Base-by-base conservation (phyloP, 2,113 vertebrate genomes). In the Neogobius melanostomus region DNA sequence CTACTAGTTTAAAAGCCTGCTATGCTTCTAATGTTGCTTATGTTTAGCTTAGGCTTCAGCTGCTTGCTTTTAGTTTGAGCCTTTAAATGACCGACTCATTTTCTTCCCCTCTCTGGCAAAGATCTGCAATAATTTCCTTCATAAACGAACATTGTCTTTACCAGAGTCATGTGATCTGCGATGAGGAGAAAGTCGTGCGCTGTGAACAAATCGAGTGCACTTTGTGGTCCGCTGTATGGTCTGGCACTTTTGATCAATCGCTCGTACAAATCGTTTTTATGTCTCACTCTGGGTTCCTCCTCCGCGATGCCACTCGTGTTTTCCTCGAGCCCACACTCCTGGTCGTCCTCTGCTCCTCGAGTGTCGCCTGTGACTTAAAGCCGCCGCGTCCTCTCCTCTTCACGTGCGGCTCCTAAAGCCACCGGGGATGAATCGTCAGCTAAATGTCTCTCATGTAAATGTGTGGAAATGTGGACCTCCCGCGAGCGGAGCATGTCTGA, bases 391-490 rank as follows among this genome's bases (percentile, higher is more conserved):
- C 57, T 11, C 16, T 2, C 53, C 16, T 45, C 15, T 59, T 11
- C 11, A 1, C 52, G 10, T 47, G 36, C 28, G 17, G n/a, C 66
- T 60, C 66, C 43, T 43, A 46, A 48, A 76, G 62, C 69, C 71
- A 61, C 59, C 74, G 68, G 16, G 81, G n/a, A 61, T 76, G 36
- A 65, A 66, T 65, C 54, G 70, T 65, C 72, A 51, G 72, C 69
- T 43, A 70, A 81, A 77, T 44, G 62, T 81, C 73, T 67, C 8
- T 50, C 46, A 79, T 79, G 73, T 68, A 73, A 85, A 88, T 83
- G 64, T 69, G 79, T 81, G 75, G 53, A 70, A 74, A 82, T 76
- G 67, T 43, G 16, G 49, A 28, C 66, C 53, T 68, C 64, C 67
- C 46, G 47, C 65, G 68, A 64, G 6, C 36, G 16, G 15, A 53